These are phyloP conservation scores for Botia almorhae DNA, from an alignment of 2,797 vertebrate genomes.

Conservation along the genomic window DNA sequence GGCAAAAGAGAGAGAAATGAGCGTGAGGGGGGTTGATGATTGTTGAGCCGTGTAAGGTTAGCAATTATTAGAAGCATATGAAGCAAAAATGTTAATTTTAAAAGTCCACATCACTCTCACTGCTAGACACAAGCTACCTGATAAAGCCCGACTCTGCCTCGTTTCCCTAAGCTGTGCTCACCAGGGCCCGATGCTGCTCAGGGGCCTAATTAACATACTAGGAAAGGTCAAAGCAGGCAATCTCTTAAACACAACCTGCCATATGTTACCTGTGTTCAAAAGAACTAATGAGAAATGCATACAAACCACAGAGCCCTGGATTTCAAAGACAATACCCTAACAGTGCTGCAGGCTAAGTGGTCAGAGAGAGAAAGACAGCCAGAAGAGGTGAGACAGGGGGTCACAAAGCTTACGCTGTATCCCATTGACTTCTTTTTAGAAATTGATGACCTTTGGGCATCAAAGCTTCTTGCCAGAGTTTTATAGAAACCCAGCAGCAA, in stretches of 20 bases:
- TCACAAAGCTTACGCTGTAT: slow-evolving; percentile 66
- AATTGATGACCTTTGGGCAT: slow-evolving; percentile 82
- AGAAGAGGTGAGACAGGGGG: slow-evolving; percentile 20
- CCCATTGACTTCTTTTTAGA: slow-evolving; percentile 84
- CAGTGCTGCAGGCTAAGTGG: slow-evolving; percentile 78
- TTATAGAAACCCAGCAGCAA: slow-evolving; percentile 77
- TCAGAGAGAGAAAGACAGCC: slow-evolving; percentile 47
- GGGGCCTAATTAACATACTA: slow-evolving; percentile 93
- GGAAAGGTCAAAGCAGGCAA: slow-evolving; percentile 92
- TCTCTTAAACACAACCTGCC: slow-evolving; percentile 90
- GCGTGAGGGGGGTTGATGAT: slow-evolving; percentile 64
- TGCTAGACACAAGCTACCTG: slow-evolving; percentile 84
- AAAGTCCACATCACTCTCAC: slow-evolving; percentile 86
- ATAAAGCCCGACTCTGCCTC: slow-evolving; percentile 75
- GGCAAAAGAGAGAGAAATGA: slow-evolving; percentile 63
- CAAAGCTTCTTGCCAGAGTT: slow-evolving; percentile 76
- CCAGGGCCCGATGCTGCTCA: slow-evolving; percentile 82
- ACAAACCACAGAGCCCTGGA: slow-evolving; percentile 82
- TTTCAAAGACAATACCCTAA: slow-evolving; percentile 86
- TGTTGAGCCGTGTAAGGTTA: slow-evolving; percentile 80
- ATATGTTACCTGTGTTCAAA: slow-evolving; percentile 90
- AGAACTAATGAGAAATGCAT: slow-evolving; percentile 88
- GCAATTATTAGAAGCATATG: slow-evolving; percentile 99
- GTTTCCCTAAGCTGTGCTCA: slow-evolving; percentile 69
- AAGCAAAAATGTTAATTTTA: slow-evolving; percentile 98